phyloP scores from a whole-genome alignment of 2,797 vertebrate genomes.

The Clangula hyemalis region DNA sequence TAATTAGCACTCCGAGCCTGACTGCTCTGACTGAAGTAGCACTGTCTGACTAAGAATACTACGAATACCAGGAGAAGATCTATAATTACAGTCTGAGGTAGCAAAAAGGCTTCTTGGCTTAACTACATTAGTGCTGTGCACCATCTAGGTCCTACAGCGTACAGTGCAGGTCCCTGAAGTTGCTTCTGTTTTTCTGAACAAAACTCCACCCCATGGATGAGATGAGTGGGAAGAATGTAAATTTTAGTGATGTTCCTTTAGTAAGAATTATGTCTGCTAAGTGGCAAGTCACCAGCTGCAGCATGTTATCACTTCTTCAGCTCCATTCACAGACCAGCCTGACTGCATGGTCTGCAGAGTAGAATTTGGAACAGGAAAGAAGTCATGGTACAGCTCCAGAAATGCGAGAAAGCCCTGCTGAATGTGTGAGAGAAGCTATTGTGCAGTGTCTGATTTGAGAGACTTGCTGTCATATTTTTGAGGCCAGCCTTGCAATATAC shows the following conservation, averaged over 20 bases:
- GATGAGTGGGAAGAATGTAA: neutral
- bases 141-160: neutral
- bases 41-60: neutral
- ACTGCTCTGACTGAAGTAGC: neutral
- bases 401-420: neutral
- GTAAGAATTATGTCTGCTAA: neutral
- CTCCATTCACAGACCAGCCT: neutral
- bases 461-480: neutral
- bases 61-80: neutral
- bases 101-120: neutral
- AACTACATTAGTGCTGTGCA: neutral
- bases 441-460: neutral
- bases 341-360: neutral
- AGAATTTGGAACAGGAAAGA: neutral
- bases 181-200: neutral
- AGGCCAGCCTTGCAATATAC: neutral
- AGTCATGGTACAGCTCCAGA: neutral
- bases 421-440: neutral
- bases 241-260: neutral
- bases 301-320: neutral
- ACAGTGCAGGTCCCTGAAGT: neutral
- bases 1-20: neutral
- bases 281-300: neutral
- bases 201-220: neutral
- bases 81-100: neutral